Evolutionary conservation across 2,797 vertebrate genomes (phyloP), one percentile per base, ranked within the genome.

Genomic region (Stomatorhinus walkeri): DNA sequence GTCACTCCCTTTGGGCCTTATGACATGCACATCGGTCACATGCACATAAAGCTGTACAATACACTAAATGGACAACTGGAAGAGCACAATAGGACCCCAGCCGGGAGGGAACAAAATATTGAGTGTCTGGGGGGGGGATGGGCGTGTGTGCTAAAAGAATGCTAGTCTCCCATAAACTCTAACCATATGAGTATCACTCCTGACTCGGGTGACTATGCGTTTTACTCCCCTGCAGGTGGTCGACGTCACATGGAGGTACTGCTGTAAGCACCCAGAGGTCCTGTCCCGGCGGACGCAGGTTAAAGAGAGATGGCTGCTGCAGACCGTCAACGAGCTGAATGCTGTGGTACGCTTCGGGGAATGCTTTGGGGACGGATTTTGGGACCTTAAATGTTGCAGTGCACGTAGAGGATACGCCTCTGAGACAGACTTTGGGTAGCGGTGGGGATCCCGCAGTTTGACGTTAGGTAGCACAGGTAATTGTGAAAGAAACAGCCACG

Each of bases 191-290:
- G 76, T 46, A 81, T 43, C 16, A 19, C 40, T 81, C 10, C 19
- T 81, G 40, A 81, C 14, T n/a, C 16, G 5, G 16, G 6, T 79
- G 36, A 36, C 68, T 22, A 1, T 79, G 72, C 2, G 36, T 40
- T 79, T 19, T 8, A 24, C 59, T 61, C 81, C 43, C 43, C 9
- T 51, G 88, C 92, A 99, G 98, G 96, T 99, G 91, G 97, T 99
- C 68, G 98, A 99, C 92, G 98, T 99, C 85, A 99, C 97, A 1
- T 99, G 98, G 98, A 95, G 98, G 91, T 99, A 99, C 91, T 99
- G 98, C 91, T 98, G 97, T 94, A 98, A 97, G 91, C 98, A 99
- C 89, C 91, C 96, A 81, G 98, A 99, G 64, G 95, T 99, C 16
- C 93, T 98, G 54, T 93, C 95, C 0, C 96, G 98, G 91, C 97